Evolutionary conservation across 2,113 vertebrate species (phyloP), one percentile per base, ranked within the genome.

Genomic region (Mionectes macconnelli): DNA sequence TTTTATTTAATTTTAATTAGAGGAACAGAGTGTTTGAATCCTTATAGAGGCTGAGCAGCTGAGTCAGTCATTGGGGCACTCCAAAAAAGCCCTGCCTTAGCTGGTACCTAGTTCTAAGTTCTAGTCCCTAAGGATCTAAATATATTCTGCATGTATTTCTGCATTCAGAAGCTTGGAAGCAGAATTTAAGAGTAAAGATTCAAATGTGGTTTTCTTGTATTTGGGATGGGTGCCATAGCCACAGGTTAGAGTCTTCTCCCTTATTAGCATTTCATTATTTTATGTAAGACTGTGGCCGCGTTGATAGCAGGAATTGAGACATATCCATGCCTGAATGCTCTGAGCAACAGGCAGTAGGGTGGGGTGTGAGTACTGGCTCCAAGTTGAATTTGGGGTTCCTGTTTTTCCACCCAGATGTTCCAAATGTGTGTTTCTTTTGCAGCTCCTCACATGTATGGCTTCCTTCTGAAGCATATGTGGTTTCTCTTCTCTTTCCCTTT

Each of bases 401-500:
- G 0, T 92, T 92, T 90, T 90, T 90, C 69, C n/a, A 13, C 39
- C 42, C 7, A 6, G 30, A 13, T 84, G 23, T 83, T 93, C 53
- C 42, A 81, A 67, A 69, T 2, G 2, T 10, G 9, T 49, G 18
- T 86, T 80, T 81, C 69, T 89, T 78, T 57, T 82, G 60, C 70
- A 87, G 12, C 70, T 91, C n/a, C 27, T 66, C 0, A 0, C 39
- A 27, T 39, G 30, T 45, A 84, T n/a, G 76, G 42, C 72, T 93
- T 87, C 77, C 57, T 84, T 91, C 83, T 72, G 60, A 84, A 95
- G 25, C 59, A 6, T 12, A 20, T 67, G 84, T 83, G 33, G 44
- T 79, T 95, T 95, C 56, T 81, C 30, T 90, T 94, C 72, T 56
- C 57, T 84, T 94, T 87, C 42, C 52, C 57, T 90, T 87, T 68